Evolutionary conservation across 2,888 invertebrate genomes (phyloP), one percentile per base, ranked within the genome.

Genomic region (Drosophila meridiana): DNA sequence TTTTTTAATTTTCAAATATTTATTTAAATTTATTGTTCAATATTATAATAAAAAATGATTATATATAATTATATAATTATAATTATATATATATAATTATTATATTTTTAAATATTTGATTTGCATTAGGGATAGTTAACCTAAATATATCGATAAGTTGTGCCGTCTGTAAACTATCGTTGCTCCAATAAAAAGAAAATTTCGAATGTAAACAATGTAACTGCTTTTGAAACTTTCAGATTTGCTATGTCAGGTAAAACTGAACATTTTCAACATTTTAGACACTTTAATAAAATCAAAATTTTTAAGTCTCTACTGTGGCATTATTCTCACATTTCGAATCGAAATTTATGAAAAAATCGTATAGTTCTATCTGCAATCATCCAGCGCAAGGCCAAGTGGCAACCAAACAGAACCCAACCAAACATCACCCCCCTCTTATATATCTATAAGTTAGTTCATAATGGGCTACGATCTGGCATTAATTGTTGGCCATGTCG

Each of bases 381-480:
- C 50, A 74, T 45, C 69, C 30, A 62, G 55, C 26, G 62, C 28
- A 47, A 67, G 50, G 52, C 59, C 68, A 56, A 63, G 45, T 9
- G 56, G 59, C 47, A 64, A 26, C 38, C 48, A 32, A 36, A 34
- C 34, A 4, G 7, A 5, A 34, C 34, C 34, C 34, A 6, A 2
- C 11, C 38, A 4, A 4, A 38, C 38, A 38, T 11, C 36, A 11
- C 9, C 26, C n/a, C 38, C 20, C 7, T n/a, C 6, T 20, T 2
- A 45, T 34, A 47, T 4, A 34, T 7, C 6, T 32, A 32, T 3
- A 28, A 11, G 11, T 36, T n/a, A 43, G 47, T 40, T 34, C 13
- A 56, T 14, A 8, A 85, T 85, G 85, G 85, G 85, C 52, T 85
- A 78, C 28, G 88, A 85, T 65, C 30, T 82, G 6, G 64, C 42